phyloP scores from a whole-genome alignment of 1,140 invertebrate species.

The Psix sp. region DNA sequence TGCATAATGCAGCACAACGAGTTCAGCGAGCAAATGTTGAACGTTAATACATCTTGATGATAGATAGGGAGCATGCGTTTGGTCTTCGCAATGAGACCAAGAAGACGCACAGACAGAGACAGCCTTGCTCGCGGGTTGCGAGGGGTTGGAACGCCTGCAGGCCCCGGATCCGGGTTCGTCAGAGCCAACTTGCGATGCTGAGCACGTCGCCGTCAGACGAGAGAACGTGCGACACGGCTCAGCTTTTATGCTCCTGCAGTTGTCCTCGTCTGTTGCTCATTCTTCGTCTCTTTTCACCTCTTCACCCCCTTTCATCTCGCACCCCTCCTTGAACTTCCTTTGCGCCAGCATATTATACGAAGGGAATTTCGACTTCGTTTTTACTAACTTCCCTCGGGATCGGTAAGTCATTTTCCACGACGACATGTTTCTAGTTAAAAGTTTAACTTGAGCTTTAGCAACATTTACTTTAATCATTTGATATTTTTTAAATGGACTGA shows the following conservation, averaged over 20 bases:
- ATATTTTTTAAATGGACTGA: no score
- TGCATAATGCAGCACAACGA: slow-evolving; percentile 75
- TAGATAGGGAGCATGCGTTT: slow-evolving; percentile 76
- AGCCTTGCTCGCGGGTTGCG: slow-evolving; percentile 12
- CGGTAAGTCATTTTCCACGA: slow-evolving; percentile 38
- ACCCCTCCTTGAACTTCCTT: slow-evolving; percentile 23
- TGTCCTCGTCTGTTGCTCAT: slow-evolving; percentile 46
- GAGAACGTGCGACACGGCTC: slow-evolving; percentile 77
- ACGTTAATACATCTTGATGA: slow-evolving; percentile 77
- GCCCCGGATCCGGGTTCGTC: slow-evolving; percentile 61
- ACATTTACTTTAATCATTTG: slow-evolving; percentile 11
- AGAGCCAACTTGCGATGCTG: slow-evolving; percentile 65
- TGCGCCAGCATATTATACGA: slow-evolving; percentile 38
- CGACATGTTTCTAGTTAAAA: slow-evolving; percentile 20
- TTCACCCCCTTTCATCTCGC: slow-evolving; percentile 31
- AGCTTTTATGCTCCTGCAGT: slow-evolving; percentile 74
- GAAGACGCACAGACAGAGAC: slow-evolving; percentile 57
- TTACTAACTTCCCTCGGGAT: slow-evolving; percentile 53
- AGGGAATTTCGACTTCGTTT: slow-evolving; percentile 57
- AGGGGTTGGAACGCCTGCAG: slow-evolving; percentile 63
- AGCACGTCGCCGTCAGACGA: slow-evolving; percentile 76
- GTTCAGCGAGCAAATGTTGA: slow-evolving; percentile 74
- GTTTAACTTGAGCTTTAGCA: slow-evolving; percentile 13
- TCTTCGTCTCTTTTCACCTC: neutral
- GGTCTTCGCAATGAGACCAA: slow-evolving; percentile 73